phyloP scores from a whole-genome alignment of 2,113 vertebrate genomes.

The Rhinolophus ferrumequinum region DNA sequence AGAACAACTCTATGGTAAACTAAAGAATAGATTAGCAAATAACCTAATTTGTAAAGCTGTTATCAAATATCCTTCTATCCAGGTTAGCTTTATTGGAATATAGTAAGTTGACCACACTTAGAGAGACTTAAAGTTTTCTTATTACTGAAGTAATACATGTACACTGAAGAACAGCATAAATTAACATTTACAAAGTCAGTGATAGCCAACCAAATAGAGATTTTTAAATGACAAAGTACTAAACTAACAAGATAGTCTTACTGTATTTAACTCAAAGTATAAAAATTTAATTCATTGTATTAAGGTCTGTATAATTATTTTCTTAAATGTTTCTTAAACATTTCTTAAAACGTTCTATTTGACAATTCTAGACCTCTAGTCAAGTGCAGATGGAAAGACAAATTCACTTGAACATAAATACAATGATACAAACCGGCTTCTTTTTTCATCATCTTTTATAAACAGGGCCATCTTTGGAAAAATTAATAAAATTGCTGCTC shows the following conservation, averaged over 20 bases:
- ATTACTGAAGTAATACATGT: background rate
- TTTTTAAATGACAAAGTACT: constrained; percentile 21
- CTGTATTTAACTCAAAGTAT: background rate
- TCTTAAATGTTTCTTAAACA: background rate
- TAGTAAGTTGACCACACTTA: background rate
- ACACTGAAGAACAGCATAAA: constrained; percentile 6
- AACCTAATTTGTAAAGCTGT: background rate
- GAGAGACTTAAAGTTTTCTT: background rate
- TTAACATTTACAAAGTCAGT: constrained; percentile 10
- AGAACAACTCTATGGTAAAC: constrained; percentile 12
- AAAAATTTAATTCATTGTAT: constrained; percentile 2
- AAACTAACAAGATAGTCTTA: background rate
- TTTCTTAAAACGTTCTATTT: background rate
- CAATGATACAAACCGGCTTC: background rate
- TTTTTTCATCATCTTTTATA: constrained; percentile 1
- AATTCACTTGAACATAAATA: background rate
- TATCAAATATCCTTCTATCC: background rate
- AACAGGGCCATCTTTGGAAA: constrained; percentile 25
- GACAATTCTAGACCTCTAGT: constrained; percentile 18
- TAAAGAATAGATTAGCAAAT: constrained; percentile 21
- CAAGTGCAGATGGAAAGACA: background rate
- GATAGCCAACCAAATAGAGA: background rate
- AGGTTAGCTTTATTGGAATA: background rate
- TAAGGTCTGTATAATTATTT: constrained; percentile 19
- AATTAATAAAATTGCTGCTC: background rate